A percentile compares a stretch with the other conserved stretches of the same genome.
phyloP scores from a whole-genome alignment of 1,140 invertebrate genomes.

The Bacillus rossius region DNA sequence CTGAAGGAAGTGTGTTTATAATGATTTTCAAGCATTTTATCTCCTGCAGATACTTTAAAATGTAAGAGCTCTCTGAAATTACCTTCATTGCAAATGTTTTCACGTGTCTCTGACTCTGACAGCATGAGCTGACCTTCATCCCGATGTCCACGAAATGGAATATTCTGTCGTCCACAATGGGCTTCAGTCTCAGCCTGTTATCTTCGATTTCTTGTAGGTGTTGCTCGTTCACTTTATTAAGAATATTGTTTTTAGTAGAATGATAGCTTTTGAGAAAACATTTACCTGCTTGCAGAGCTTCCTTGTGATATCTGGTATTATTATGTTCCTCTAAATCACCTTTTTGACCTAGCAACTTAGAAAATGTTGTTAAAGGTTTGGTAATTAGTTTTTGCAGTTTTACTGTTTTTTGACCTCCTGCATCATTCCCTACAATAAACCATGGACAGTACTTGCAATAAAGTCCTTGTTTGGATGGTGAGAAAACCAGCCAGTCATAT shows the following conservation, averaged over 20 bases:
- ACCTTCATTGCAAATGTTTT: conserved; percentile 18
- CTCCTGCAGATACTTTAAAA: conserved; percentile 20
- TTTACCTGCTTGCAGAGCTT: conserved; percentile 20
- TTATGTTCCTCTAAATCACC: conserved; percentile 19
- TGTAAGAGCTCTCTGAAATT: conserved; percentile 22
- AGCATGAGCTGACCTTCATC: conserved; percentile 12
- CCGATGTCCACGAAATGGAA: conserved; percentile 20
- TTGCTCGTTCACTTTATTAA: conserved; percentile 12
- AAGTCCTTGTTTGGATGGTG: conserved; percentile 16
- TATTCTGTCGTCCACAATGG: conserved; percentile 20
- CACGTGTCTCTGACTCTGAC: background rate
- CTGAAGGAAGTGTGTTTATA: conserved; percentile 11
- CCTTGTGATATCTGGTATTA: conserved; percentile 22
- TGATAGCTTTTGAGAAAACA: conserved; percentile 20
- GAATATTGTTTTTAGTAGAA: conserved; percentile 11
- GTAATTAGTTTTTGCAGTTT: conserved; percentile 18
- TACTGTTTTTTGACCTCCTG: conserved; percentile 19
- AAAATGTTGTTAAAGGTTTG: conserved; percentile 22
- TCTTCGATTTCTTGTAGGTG: conserved; percentile 10
- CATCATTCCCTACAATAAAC: conserved; percentile 14
- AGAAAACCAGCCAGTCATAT: conserved; percentile 26
- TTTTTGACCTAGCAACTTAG: conserved; percentile 21
- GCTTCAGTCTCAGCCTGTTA: conserved; percentile 18
- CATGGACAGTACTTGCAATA: conserved; percentile 29
- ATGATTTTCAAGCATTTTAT: conserved; percentile 19